phyloP scores from a whole-genome alignment of 2,888 invertebrate species.

The Globia sparganii region DNA sequence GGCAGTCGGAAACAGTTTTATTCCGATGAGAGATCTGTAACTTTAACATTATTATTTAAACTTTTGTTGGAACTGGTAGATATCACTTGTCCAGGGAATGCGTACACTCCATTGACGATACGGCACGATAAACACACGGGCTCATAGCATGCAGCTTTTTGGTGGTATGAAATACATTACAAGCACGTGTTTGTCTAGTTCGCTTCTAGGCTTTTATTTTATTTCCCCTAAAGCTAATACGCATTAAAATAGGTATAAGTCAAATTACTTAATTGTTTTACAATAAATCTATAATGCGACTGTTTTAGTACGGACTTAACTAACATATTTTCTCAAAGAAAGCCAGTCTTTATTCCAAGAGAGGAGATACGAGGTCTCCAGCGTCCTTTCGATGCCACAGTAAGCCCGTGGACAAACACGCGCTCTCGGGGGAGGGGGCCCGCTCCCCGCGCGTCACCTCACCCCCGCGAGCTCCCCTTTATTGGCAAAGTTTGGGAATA shows the following conservation, averaged over 20 bases:
- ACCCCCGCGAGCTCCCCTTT: constrained; percentile 59
- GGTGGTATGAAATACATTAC: neutral
- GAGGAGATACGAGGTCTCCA: constrained; percentile 4
- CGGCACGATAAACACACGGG: constrained; percentile 1
- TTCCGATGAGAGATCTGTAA: constrained; percentile 36
- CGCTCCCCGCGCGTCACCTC: neutral
- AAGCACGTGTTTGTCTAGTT: neutral
- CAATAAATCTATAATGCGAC: neutral
- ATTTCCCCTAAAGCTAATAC: neutral
- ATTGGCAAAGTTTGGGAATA: constrained; percentile 78
- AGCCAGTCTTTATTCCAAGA: constrained; percentile 25
- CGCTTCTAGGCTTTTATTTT: neutral
- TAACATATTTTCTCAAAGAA: constrained; percentile 42
- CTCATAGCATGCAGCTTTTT: neutral
- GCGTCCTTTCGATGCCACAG: constrained; percentile 25
- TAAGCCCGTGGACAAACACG: constrained; percentile 62
- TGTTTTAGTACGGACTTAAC: constrained; percentile 42
- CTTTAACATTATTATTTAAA: constrained; percentile 48
- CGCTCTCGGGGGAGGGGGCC: neutral
- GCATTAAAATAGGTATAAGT: neutral
- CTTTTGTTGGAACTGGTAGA: constrained; percentile 30
- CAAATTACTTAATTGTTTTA: neutral
- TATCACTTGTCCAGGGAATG: constrained; percentile 10
- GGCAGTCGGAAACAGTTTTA: constrained; percentile 32
- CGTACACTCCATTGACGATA: constrained; percentile 11